Conservation (phyloP, 2,797 vertebrate genomes). For the Acanthurus tractus region DNA sequence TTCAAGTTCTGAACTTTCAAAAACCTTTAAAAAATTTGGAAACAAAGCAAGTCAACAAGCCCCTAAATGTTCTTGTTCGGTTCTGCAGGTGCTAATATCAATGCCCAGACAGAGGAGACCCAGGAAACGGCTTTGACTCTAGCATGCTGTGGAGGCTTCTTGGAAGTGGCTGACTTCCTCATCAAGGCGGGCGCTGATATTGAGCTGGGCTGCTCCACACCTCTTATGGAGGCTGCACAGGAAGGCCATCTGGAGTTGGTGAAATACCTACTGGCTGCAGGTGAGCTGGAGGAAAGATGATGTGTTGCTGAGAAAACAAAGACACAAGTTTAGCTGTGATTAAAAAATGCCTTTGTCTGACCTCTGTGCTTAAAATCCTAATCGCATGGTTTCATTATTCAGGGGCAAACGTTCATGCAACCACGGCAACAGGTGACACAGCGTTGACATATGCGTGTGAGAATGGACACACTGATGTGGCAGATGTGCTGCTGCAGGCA, state of each 20-base stretch:
- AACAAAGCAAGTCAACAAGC: neutral
- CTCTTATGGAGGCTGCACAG: slow-evolving; percentile 98
- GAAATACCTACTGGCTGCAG: slow-evolving; percentile 96
- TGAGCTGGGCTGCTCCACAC: slow-evolving; percentile 97
- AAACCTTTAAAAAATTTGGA: neutral
- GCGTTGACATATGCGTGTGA: slow-evolving; percentile 98
- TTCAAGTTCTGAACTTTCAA: neutral
- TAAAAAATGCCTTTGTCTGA: neutral
- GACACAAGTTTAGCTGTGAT: too few relatives aligned
- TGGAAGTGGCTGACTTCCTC: slow-evolving; percentile 98
- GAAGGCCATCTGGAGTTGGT: slow-evolving; percentile 98
- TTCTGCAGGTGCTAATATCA: slow-evolving; percentile 95
- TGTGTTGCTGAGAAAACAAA: neutral
- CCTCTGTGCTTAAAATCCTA: neutral
- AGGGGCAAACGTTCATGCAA: slow-evolving; percentile 98
- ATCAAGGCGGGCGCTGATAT: slow-evolving; percentile 99
- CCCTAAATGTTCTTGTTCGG: neutral
- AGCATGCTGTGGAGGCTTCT: slow-evolving; percentile 98
- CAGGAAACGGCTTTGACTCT: slow-evolving; percentile 98
- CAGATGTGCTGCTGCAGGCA: slow-evolving; percentile 96
- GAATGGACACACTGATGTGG: slow-evolving; percentile 98
- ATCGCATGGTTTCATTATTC: slow-evolving; percentile 44
- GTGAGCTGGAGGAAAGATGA: slow-evolving; percentile 74
- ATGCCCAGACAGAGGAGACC: slow-evolving; percentile 98
- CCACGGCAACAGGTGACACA: slow-evolving; percentile 97